Evolutionary conservation across 2,797 vertebrate genomes (phyloP).

Genomic region (Dicrostonyx torquatus): DNA sequence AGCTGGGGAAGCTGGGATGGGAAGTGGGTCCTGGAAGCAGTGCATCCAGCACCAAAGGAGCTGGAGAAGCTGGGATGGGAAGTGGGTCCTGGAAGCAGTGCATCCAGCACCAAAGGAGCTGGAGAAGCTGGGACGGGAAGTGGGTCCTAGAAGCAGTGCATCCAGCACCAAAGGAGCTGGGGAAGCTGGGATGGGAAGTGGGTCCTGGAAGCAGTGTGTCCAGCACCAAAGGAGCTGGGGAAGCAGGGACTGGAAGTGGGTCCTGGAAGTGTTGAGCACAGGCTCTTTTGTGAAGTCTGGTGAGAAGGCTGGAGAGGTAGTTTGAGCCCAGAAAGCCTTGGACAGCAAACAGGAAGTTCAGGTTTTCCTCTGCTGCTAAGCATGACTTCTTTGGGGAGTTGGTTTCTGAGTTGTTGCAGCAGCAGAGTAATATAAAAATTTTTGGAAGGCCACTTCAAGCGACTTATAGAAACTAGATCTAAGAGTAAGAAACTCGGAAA

Average conservation of each 20-base stretch:
- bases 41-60: not conserved
- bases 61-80: no score
- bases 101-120: no score
- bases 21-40: not conserved
- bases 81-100: no score
- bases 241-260: no score
- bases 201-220: no score
- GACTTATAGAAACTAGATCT: not conserved
- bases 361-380: slow-evolving; percentile 5
- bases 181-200: no score
- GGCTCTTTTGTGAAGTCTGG: not conserved
- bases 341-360: not conserved
- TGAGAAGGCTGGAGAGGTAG: not conserved
- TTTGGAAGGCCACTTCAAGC: not conserved
- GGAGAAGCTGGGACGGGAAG: no score
- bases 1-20: not conserved
- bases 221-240: no score
- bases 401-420: not conserved
- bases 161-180: no score
- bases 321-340: slow-evolving; percentile 18
- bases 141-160: no score
- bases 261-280: not conserved
- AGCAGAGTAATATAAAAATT: slow-evolving; percentile 8
- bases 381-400: not conserved
- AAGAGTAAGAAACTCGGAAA: not conserved